Evolutionary conservation across 2,888 invertebrate genomes (phyloP).

Genomic region (Lasioglossum oenotherae): DNA sequence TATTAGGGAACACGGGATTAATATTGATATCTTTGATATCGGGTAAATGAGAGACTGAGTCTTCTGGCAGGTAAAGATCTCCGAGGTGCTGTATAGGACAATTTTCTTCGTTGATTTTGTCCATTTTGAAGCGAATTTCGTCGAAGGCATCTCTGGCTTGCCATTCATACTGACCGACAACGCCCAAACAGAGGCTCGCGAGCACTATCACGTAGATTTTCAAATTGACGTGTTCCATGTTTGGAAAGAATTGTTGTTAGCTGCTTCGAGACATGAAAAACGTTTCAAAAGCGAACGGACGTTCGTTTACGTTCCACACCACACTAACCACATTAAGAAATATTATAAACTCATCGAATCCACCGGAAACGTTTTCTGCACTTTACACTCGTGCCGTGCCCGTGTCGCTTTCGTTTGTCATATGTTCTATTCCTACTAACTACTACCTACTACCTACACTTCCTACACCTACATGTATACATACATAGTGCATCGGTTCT

Average conservation of each 20-base stretch:
- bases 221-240: constrained; percentile 26
- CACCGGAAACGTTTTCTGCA: neutral
- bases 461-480: neutral
- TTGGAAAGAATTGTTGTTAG: neutral
- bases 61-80: constrained; percentile 93
- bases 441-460: neutral
- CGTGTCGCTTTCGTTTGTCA: neutral
- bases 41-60: constrained; percentile 95
- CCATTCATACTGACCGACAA: constrained; percentile 96
- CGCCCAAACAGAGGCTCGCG: constrained; percentile 85
- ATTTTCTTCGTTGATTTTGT: constrained; percentile 93
- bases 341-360: constrained; percentile 25
- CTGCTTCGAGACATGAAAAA: neutral
- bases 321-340: neutral
- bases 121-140: constrained; percentile 93
- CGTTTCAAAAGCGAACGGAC: neutral
- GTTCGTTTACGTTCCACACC: constrained; percentile 22
- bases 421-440: constrained; percentile 1
- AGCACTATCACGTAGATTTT: constrained; percentile 56
- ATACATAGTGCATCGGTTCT: constrained; percentile 15
- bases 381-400: neutral
- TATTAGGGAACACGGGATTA: constrained; percentile 97
- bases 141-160: constrained; percentile 95
- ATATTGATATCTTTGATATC: constrained; percentile 97
- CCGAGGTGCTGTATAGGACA: constrained; percentile 94